phyloP scores from a whole-genome alignment of 2,888 invertebrate species.

The Prenolepis imparis region DNA sequence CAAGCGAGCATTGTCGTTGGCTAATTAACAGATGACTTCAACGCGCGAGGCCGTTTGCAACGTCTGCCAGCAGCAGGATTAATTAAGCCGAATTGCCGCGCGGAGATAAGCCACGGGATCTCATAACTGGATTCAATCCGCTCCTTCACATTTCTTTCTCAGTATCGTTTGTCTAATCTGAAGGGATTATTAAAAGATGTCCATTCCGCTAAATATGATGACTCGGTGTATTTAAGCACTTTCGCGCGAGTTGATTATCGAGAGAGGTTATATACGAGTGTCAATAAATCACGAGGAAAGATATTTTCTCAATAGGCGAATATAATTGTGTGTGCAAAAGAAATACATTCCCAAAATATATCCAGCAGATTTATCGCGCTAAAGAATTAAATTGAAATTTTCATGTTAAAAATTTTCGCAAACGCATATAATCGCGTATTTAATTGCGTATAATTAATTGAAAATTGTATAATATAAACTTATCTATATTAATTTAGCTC shows the following conservation, averaged over 20 bases:
- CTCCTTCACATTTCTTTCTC: conserved; percentile 59
- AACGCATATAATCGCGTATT: no score
- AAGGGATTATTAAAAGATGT: conserved; percentile 54
- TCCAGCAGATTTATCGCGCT: neutral
- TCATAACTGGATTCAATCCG: conserved; percentile 72
- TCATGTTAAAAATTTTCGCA: neutral
- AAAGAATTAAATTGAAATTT: neutral
- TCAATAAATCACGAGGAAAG: neutral
- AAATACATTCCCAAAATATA: neutral
- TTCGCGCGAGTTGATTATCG: conserved; percentile 35
- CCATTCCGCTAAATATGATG: conserved; percentile 40
- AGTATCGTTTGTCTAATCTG: conserved; percentile 54
- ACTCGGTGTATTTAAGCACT: conserved; percentile 31
- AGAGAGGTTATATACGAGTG: neutral
- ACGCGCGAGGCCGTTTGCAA: conserved; percentile 68
- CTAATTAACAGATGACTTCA: conserved; percentile 83
- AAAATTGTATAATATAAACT: neutral
- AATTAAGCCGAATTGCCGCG: conserved; percentile 81
- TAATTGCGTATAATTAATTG: neutral
- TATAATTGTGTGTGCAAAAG: neutral
- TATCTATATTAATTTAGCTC: neutral
- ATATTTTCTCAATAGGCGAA: conserved; percentile 6
- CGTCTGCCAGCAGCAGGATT: conserved; percentile 74
- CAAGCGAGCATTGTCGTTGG: conserved; percentile 81
- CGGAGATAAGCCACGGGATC: conserved; percentile 70